Evolutionary conservation across 2,888 invertebrate genomes (phyloP), one percentile per base, ranked within the genome.

Genomic region (Diogma glabrata): DNA sequence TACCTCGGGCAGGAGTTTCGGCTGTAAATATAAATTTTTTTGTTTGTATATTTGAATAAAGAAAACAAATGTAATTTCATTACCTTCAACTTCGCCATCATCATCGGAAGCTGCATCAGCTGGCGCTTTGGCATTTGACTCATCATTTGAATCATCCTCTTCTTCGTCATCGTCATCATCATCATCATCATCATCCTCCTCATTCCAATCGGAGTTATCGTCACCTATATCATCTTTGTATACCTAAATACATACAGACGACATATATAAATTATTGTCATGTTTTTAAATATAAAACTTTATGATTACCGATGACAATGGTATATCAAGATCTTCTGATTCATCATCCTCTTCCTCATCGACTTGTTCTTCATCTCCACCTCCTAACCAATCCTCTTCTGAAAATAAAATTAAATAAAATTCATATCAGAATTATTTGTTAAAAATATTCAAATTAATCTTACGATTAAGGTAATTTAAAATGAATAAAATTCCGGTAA

Each of bases 181-280:
- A 43, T 73, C 76, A 54, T 75, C 76, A 19, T 75, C 77, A 28
- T 69, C 69, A 52, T 70, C 71, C 26, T 66, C 73, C 47, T 68
- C 74, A 52, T 75, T 72, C 60, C 81, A 81, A 45, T 77, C 80
- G 54, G 78, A 75, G 60, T 78, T 79, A 57, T 78, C 81, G 58
- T 78, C 78, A 61, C 78, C 75, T 46, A 75, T 66, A 59, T 72
- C 72, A 48, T 74, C 74, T 61, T 74, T 74, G 64, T 76, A 63
- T 20, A 69, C 65, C 62, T 69, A 63, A 51, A 65, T n/a, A n/a
- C n/a, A n/a, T n/a, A n/a, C n/a, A n/a, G n/a, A n/a, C n/a, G n/a
- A n/a, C n/a, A n/a, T 30, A n/a, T n/a, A n/a, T n/a, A n/a, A n/a
- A n/a, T n/a, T n/a, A n/a, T n/a, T n/a, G n/a, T n/a, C n/a, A n/a